Base-by-base conservation (phyloP, 30 jellyfish, hydroid and myxozoan species). In the Aurelia aurita region DNA sequence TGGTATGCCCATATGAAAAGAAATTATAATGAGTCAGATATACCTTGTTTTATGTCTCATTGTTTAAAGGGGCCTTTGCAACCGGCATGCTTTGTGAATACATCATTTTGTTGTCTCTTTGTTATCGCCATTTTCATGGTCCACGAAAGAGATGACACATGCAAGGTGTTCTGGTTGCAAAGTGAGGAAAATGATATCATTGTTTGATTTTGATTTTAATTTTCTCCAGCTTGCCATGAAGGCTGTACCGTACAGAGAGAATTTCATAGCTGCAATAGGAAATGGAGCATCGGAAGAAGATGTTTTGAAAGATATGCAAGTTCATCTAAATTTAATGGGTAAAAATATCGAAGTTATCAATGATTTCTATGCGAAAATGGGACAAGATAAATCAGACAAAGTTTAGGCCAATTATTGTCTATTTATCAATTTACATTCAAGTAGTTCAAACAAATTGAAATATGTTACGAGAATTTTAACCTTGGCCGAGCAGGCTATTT, bases 211-310 rank as follows among this genome's bases (percentile, higher is more conserved):
- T 54, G 35, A 2, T 18, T 75, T 25, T 15, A 27, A 18, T 72
- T 8, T 10, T 34, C 67, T 58, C 53, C 63, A 93, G 98, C 70
- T 93, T 58, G 98, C 98, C 8, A 84, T 93, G 97, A 93, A 93
- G 63, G 98, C 98, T 2, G 96, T 87, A 8, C 98, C 98, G 1
- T 93, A 93, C 75, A 69, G 98, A 59, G 83, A 87, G 60, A 94
- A 93, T 77, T 93, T 93, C 82, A 74, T 93, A 0, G 80, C 93
- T 60, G 91, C 97, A n/a, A 78, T 93, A 19, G 97, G 97, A 18
- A 74, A 71, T 19, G 97, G 90, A 6, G 81, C 93, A 21, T 65
- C 92, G 23, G 98, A 93, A 70, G 98, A 93, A 21, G 94, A 74
- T 39, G 94, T 88, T 15, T 49, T 93, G 47, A 65, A 69, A 28